Base-by-base conservation (phyloP, 2,888 invertebrate species). In the Mythimna lalbum region DNA sequence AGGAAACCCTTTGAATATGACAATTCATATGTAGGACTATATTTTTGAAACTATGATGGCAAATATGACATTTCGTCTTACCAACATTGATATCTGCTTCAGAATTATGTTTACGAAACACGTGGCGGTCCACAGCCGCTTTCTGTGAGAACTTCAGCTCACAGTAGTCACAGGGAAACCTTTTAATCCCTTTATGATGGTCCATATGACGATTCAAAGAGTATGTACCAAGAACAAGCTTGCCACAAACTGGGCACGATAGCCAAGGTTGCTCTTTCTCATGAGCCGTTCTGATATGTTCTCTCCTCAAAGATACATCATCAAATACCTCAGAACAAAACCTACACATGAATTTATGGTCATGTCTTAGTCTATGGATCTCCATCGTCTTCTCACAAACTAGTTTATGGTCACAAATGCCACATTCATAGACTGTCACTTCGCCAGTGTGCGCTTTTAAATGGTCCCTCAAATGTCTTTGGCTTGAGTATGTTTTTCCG, bases 51-150 rank as follows among this genome's bases (percentile, higher is more conserved):
- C n/a, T 53, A 10, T 63, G 57, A 10, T 84, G 76, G 31, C 85
- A 84, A 6, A 78, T 43, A 0, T 53, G n/a, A 50, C 85, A 85
- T 53, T 84, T 82, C 0, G 61, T 62, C 5, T 82, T 85, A 0
- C 36, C 62, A 0, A 21, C 19, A 21, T 63, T 27, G 1, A 55
- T 17, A 31, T 61, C 50, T 0, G 36, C 23, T 0, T 72, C n/a
- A 0, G 60, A 33, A 0, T 64, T 63, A 17, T 85, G 84, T 36
- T 60, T 62, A 0, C 84, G 63, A 4, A 6, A 23, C 0, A 50
- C 5, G 49, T 86, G 85, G 0, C 80, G 61, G 0, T 62, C 17
- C 0, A 85, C 23, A 0, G 17, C 4, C 0, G 4, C 1, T 61
- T 76, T 82, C 55, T 84, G 80, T 0, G 69, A 31, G 19, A 82